phyloP scores from a whole-genome alignment of 2,888 invertebrate genomes.

The Heliconius sara region DNA sequence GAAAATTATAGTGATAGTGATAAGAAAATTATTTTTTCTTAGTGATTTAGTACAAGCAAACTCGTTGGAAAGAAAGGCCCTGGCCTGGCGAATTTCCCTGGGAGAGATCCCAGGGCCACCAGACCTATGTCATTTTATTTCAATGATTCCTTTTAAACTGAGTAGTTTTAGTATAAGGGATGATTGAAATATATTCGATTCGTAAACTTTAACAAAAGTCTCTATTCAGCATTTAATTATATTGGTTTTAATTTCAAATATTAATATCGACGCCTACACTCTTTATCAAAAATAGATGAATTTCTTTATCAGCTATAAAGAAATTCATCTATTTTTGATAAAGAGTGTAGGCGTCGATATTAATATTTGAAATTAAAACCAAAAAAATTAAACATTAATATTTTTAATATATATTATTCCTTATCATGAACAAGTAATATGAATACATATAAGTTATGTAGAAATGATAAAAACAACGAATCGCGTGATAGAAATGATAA shows the following conservation, averaged over 20 bases:
- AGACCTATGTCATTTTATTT: no score
- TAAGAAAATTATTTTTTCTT: no score
- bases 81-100: no score
- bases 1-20: not conserved
- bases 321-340: not conserved
- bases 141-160: no score
- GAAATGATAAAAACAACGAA: no score
- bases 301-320: not conserved
- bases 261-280: not conserved
- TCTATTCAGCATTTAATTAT: not conserved
- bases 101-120: no score
- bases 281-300: not conserved
- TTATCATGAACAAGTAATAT: no score
- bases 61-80: no score
- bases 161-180: no score
- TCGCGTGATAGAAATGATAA: no score
- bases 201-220: not conserved
- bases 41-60: no score
- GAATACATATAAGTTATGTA: no score
- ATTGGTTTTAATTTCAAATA: conserved; percentile 8
- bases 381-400: not conserved
- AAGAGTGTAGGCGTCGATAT: not conserved
- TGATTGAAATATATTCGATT: not conserved
- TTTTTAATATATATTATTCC: not conserved
- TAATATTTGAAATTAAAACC: conserved; percentile 7